Conservation (phyloP, 1,140 invertebrate species). For the Hyles vespertilio region DNA sequence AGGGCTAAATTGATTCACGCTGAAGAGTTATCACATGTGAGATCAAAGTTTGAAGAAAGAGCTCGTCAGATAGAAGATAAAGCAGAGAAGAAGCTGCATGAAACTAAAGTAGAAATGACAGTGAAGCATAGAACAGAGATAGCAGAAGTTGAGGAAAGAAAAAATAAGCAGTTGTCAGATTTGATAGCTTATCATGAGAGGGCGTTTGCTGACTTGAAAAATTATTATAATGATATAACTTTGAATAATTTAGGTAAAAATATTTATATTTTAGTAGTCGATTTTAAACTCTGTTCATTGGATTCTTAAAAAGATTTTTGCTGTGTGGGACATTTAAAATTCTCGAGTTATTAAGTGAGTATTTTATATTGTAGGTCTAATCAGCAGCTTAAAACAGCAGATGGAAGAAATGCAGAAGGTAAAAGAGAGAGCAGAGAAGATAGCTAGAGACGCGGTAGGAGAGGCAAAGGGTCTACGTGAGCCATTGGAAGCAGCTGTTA, state of each 20-base stretch:
- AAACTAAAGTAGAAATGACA: constrained; percentile 84
- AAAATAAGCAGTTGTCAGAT: constrained; percentile 89
- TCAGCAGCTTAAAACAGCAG: constrained; percentile 83
- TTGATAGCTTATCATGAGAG: constrained; percentile 90
- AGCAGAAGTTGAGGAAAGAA: constrained; percentile 91
- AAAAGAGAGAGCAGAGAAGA: constrained; percentile 83
- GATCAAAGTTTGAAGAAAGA: constrained; percentile 84
- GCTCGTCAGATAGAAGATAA: constrained; percentile 87
- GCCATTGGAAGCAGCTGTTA: constrained; percentile 82
- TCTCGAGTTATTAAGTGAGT: neutral
- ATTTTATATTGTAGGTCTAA: constrained; percentile 43
- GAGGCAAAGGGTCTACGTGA: constrained; percentile 85
- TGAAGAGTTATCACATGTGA: constrained; percentile 80
- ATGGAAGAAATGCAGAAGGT: constrained; percentile 88
- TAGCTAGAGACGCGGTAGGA: constrained; percentile 72
- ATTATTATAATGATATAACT: constrained; percentile 96
- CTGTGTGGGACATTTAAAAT: neutral
- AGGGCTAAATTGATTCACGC: constrained; percentile 65
- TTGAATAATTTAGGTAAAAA: constrained; percentile 86
- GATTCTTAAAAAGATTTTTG: constrained; percentile 1
- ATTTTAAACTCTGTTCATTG: too few relatives aligned
- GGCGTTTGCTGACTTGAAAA: constrained; percentile 91
- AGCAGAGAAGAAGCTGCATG: constrained; percentile 84
- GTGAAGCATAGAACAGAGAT: constrained; percentile 85
- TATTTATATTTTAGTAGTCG: too few relatives aligned